Evolutionary conservation across 2,888 invertebrate genomes (phyloP), one percentile per base, ranked within the genome.

Genomic region (Phortica okadai): DNA sequence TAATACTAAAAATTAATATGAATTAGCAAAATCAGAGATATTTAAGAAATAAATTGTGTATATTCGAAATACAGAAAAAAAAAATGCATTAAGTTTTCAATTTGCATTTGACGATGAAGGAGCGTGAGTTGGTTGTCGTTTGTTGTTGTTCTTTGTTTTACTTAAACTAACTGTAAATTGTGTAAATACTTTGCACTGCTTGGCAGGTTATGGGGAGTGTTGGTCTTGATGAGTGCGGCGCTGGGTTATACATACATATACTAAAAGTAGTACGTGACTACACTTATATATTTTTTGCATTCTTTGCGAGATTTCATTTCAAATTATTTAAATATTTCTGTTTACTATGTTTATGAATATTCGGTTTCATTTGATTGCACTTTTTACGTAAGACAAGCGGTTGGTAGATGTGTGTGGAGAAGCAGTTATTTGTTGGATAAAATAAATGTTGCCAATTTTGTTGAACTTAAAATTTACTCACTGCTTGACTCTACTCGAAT

Each of bases 401-500:
- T 50, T 50, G 3, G 8, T 50, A 50, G 14, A 50, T 8, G 50
- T 3, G 50, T 3, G 8, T 86, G 86, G 79, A 77, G 69, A 78
- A 73, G 44, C 73, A 80, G 42, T 66, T 69, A 67, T 77, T 69
- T 69, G 58, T 16, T 16, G 4, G 21, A 16, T n/a, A 41, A 67
- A 42, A 33, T 21, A 73, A 50, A 14, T 14, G 50, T 50, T 72
- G 8, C 50, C 56, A 6, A 6, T 50, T 70, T 80, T 80, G 25
- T 54, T 72, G 0, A 67, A 7, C 67, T 67, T 67, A 59, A 59
- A 59, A 2, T 8, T 14, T 21, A 59, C n/a, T 59, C 21, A 21
- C 59, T 6, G 59, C 59, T 21, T 16, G 59, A 6, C 7, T 7
- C 21, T n/a, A 16, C 44, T 95, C 95, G 89, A 95, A 95, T 84